Conservation (phyloP, 2,113 vertebrate genomes). For the Galeopterus variegatus region DNA sequence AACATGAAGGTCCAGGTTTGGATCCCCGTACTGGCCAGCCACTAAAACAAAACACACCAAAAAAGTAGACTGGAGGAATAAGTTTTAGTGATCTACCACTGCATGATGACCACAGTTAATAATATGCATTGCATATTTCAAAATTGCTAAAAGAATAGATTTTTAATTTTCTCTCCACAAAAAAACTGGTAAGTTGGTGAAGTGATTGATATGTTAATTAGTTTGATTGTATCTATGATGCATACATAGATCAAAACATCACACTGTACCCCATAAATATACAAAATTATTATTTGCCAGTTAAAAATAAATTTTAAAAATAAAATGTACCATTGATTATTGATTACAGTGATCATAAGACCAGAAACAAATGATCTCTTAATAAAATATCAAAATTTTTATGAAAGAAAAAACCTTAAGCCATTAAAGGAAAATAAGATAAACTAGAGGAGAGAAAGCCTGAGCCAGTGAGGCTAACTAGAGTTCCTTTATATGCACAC, state of each 20-base stretch:
- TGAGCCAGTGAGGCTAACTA: not conserved
- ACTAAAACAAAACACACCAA: too few species aligned
- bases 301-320: not conserved
- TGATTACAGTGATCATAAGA: not conserved
- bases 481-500: not conserved
- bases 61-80: not conserved
- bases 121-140: not conserved
- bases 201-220: not conserved
- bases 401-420: not conserved
- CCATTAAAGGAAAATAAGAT: not conserved
- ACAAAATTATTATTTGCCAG: not conserved
- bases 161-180: not conserved
- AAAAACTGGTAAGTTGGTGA: not conserved
- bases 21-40: too few species aligned
- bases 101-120: not conserved
- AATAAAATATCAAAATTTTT: not conserved
- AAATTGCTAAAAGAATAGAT: not conserved
- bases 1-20: too few species aligned
- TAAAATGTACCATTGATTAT: not conserved
- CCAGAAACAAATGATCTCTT: not conserved
- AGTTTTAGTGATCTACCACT: not conserved
- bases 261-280: not conserved
- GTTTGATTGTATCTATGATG: not conserved
- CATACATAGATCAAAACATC: not conserved
- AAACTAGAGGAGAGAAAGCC: not conserved